Conservation (phyloP, 2,113 vertebrate genomes). For the Urocolius indicus region DNA sequence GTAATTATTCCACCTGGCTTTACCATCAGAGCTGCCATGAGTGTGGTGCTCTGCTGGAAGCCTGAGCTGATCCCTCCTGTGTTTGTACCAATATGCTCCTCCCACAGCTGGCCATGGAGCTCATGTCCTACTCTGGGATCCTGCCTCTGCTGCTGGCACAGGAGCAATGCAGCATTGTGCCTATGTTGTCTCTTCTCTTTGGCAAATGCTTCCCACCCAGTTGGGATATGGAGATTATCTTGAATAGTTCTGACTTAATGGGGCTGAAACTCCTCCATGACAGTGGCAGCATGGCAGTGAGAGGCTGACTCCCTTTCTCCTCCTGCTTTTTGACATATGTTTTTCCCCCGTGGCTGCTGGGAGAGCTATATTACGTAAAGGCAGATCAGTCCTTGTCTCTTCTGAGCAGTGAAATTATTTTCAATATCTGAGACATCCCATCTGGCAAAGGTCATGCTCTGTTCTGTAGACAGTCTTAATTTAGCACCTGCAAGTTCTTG, state of each 20-base stretch:
- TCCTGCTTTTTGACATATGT: not conserved
- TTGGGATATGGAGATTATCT: not conserved
- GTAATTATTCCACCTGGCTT: not conserved
- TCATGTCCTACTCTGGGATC: not conserved
- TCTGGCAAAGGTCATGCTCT: slow-evolving; percentile 35
- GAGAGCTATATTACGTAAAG: not conserved
- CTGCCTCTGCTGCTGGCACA: not conserved
- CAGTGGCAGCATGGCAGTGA: not conserved
- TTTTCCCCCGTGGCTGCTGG: not conserved
- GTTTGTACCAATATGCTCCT: not conserved
- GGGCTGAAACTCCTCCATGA: not conserved
- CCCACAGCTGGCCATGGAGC: fast-evolving
- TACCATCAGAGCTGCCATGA: fast-evolving
- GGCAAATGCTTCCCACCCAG: not conserved
- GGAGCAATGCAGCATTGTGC: not conserved
- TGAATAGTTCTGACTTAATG: not conserved
- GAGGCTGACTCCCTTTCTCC: not conserved
- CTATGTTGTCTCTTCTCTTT: not conserved
- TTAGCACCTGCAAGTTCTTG: slow-evolving; percentile 32
- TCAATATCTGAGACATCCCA: slow-evolving; percentile 27
- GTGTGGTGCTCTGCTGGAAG: not conserved
- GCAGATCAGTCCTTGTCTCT: not conserved
- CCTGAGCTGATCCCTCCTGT: not conserved
- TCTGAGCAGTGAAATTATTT: slow-evolving; percentile 17
- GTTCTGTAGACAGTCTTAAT: slow-evolving; percentile 54